Evolutionary conservation across 1,140 invertebrate species (phyloP).

Genomic region (Pogonomyrmex barbatus): DNA sequence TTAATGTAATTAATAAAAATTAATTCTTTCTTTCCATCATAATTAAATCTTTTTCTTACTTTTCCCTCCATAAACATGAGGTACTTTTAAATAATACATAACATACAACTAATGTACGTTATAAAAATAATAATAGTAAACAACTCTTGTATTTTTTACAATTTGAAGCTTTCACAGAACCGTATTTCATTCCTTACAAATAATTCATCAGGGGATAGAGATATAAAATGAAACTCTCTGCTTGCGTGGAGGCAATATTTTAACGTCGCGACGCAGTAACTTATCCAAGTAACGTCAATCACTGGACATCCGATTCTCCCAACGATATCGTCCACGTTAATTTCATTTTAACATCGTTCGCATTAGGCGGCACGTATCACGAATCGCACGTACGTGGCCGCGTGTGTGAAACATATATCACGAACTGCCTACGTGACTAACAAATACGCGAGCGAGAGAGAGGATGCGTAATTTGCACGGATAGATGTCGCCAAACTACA

Average conservation of each 20-base stretch:
- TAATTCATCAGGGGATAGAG: background rate
- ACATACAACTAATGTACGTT: background rate
- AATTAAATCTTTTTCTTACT: background rate
- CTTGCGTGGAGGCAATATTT: slow-evolving; percentile 31
- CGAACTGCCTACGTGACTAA: slow-evolving; percentile 50
- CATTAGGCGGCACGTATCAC: slow-evolving; percentile 47
- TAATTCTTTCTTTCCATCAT: background rate
- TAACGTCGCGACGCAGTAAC: slow-evolving; percentile 31
- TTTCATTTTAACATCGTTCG: slow-evolving; percentile 57
- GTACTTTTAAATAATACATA: no score
- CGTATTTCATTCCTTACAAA: background rate
- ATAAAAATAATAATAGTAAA: background rate
- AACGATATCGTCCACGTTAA: slow-evolving; percentile 44
- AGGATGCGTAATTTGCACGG: slow-evolving; percentile 8
- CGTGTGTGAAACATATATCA: slow-evolving; percentile 47
- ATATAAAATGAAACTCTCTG: background rate
- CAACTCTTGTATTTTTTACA: background rate
- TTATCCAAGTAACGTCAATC: slow-evolving; percentile 57
- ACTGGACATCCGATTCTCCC: background rate
- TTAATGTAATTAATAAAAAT: background rate
- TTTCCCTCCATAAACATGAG: no score
- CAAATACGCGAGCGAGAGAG: slow-evolving; percentile 27
- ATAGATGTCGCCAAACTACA: slow-evolving; percentile 40
- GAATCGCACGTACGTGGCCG: slow-evolving; percentile 45
- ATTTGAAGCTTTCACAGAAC: background rate